These are phyloP conservation scores for Chironex yamaguchii DNA, from an alignment of 30 jellyfish, hydroid and myxozoan species.

Conservation along the genomic window DNA sequence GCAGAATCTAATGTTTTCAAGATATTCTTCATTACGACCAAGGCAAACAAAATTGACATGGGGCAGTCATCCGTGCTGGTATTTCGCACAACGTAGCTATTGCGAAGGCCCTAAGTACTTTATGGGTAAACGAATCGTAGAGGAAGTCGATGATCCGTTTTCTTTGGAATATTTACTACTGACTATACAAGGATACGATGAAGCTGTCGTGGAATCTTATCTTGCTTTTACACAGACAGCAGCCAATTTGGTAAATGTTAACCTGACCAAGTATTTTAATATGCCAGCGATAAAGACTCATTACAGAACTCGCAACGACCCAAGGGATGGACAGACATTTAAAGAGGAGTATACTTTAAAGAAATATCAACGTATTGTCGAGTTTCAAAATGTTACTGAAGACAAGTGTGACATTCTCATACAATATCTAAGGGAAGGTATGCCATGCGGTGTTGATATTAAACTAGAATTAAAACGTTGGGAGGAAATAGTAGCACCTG, in stretches of 20 bases:
- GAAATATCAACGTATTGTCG: conserved; percentile 71
- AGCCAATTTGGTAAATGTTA: conserved; percentile 85
- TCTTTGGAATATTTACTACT: conserved; percentile 68
- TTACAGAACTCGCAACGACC: conserved; percentile 60
- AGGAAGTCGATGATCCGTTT: conserved; percentile 71
- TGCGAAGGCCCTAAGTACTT: background rate
- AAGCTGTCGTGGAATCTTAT: conserved; percentile 82
- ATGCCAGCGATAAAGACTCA: conserved; percentile 75
- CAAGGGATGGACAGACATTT: conserved; percentile 54
- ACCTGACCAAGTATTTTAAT: conserved; percentile 77
- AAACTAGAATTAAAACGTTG: conserved; percentile 85
- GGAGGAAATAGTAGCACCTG: conserved; percentile 95
- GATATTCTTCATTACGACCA: too few relatives aligned
- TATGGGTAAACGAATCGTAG: conserved; percentile 45
- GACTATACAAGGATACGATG: conserved; percentile 83
- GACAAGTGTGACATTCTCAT: conserved; percentile 82
- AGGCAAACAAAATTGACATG: too few relatives aligned
- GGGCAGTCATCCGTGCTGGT: too few relatives aligned
- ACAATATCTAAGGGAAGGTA: conserved; percentile 60
- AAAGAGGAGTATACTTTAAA: conserved; percentile 68
- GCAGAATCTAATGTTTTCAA: too few relatives aligned
- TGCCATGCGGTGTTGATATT: conserved; percentile 87
- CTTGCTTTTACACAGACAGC: conserved; percentile 75
- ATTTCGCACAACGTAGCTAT: too few relatives aligned
- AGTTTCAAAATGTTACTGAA: conserved; percentile 75